Evolutionary conservation across 2,888 invertebrate genomes (phyloP).

Genomic region (Limnephilus auricula): DNA sequence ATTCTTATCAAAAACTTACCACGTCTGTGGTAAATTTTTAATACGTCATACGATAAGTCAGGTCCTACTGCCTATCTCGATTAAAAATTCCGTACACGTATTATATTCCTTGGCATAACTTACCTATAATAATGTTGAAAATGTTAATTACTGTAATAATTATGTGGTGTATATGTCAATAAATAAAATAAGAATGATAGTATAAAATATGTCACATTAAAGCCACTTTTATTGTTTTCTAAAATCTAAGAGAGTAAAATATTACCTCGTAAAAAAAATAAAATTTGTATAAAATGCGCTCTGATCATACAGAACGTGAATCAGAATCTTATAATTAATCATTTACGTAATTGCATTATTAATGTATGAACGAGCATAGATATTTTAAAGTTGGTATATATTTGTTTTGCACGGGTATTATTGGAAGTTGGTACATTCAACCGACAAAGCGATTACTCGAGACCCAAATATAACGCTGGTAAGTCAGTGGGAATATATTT

Average conservation of each 20-base stretch:
- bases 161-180: too few species aligned
- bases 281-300: neutral
- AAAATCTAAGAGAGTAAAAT: neutral
- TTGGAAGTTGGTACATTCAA: neutral
- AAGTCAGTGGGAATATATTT: constrained; percentile 29
- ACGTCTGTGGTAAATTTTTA: too few species aligned
- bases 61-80: too few species aligned
- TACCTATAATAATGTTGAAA: too few species aligned
- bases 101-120: too few species aligned
- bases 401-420: neutral
- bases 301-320: neutral
- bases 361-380: neutral
- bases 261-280: neutral
- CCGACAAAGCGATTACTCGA: constrained; percentile 39
- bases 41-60: too few species aligned
- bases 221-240: neutral
- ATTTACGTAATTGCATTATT: neutral
- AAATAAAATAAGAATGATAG: too few species aligned
- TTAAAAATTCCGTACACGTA: too few species aligned
- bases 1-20: too few species aligned
- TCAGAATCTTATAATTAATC: neutral
- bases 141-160: too few species aligned
- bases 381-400: neutral
- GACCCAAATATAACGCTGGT: constrained; percentile 24
- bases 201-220: too few species aligned